Conservation (phyloP, 2,797 vertebrate genomes). For the Avahi laniger region DNA sequence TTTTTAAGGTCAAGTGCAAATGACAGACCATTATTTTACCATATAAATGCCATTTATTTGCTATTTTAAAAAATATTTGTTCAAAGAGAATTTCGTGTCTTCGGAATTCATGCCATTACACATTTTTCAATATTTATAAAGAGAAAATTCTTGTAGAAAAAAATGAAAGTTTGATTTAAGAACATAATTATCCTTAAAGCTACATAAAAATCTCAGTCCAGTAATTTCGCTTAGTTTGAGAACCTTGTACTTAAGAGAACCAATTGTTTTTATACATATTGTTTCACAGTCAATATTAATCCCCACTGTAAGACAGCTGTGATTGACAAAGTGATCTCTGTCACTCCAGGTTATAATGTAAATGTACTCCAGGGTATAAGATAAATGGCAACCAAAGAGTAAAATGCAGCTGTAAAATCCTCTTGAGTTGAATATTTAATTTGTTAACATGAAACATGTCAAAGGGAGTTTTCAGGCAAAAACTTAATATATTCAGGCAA, state of each 20-base stretch:
- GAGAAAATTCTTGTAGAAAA: conserved; percentile 8
- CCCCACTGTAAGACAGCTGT: conserved; percentile 32
- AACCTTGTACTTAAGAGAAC: conserved; percentile 31
- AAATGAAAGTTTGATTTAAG: conserved; percentile 6
- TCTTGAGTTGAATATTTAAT: conserved; percentile 77
- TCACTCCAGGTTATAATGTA: conserved; percentile 69
- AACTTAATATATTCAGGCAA: conserved; percentile 62
- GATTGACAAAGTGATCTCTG: conserved; percentile 74
- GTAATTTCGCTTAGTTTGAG: conserved; percentile 60
- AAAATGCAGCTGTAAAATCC: conserved; percentile 23
- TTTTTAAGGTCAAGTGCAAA: conserved; percentile 15
- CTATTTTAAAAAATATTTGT: not conserved
- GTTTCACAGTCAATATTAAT: conserved; percentile 59
- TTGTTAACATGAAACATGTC: conserved; percentile 80
- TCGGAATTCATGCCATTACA: not conserved
- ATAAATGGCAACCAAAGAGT: conserved; percentile 51
- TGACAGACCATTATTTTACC: conserved; percentile 3
- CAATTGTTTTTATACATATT: conserved; percentile 68
- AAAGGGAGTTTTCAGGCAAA: conserved; percentile 71
- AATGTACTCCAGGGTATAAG: conserved; percentile 67
- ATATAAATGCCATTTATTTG: not conserved
- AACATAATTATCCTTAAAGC: not conserved
- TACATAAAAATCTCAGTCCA: conserved; percentile 5
- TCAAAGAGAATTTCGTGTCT: not conserved
- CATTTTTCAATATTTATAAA: not conserved